Conservation (phyloP, 2,797 vertebrate species). For the Bufotes viridis region DNA sequence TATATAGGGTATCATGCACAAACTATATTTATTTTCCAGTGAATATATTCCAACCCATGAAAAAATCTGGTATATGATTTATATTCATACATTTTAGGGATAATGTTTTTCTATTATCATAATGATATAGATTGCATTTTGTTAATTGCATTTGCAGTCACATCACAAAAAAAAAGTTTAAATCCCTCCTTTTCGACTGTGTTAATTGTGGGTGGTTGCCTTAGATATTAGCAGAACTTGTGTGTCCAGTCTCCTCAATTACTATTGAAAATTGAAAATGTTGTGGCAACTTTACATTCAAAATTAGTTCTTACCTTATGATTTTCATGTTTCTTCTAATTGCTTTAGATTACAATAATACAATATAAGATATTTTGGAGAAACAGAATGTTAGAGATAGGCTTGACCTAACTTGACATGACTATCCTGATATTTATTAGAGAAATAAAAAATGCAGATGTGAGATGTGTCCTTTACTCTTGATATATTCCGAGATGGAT, state of each 20-base stretch:
- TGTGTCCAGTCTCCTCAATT: neutral
- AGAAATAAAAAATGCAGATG: too few relatives aligned
- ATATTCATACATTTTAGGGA: neutral
- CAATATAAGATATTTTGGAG: neutral
- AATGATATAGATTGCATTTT: neutral
- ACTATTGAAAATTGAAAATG: neutral
- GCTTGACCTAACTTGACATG: neutral
- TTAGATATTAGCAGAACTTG: neutral
- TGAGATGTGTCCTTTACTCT: too few relatives aligned
- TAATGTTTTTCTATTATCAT: neutral
- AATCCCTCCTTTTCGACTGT: neutral
- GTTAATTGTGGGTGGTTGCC: neutral
- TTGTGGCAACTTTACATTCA: neutral
- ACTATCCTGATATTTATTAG: neutral
- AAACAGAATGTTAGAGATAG: neutral
- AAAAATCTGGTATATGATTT: neutral
- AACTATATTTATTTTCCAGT: neutral
- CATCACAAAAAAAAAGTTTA: neutral
- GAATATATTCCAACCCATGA: neutral
- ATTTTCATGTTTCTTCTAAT: neutral
- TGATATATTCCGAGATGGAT: too few relatives aligned
- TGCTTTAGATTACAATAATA: neutral
- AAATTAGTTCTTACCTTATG: neutral
- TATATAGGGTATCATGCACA: neutral
- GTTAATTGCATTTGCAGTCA: neutral